Conservation (phyloP, 2,888 invertebrate genomes). For the Epinotia bilunana region DNA sequence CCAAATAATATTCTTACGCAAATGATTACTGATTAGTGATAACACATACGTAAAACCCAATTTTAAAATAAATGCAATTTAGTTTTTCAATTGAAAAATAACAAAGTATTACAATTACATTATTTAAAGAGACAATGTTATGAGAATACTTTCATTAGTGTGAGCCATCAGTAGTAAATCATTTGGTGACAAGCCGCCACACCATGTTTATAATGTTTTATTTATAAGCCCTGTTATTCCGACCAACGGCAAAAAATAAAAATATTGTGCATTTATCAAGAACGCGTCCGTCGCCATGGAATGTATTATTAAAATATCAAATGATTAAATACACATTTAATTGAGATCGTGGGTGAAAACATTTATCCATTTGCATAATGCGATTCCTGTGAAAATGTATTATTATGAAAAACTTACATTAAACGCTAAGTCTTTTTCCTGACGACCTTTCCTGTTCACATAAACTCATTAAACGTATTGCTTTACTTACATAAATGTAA, state of each 20-base stretch:
- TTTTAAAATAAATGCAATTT: too few species aligned
- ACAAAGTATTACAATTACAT: slow-evolving; percentile 8
- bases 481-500: slow-evolving; percentile 9
- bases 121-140: slow-evolving; percentile 15
- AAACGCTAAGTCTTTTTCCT: too few species aligned
- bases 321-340: slow-evolving; percentile 14
- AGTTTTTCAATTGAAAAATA: neutral
- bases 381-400: neutral
- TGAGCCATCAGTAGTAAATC: slow-evolving; percentile 32
- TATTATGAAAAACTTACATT: too few species aligned
- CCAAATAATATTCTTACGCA: too few species aligned
- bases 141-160: slow-evolving; percentile 26
- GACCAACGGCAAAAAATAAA: slow-evolving; percentile 42
- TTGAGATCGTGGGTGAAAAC: slow-evolving; percentile 1
- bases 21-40: too few species aligned
- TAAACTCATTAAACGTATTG: slow-evolving; percentile 19
- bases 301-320: slow-evolving; percentile 39
- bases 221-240: slow-evolving; percentile 46
- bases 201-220: slow-evolving; percentile 44
- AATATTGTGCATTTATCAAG: slow-evolving; percentile 42
- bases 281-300: slow-evolving; percentile 34
- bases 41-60: too few species aligned
- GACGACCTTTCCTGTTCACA: slow-evolving; percentile 8
- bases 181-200: slow-evolving; percentile 40
- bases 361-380: neutral